Conservation (phyloP, 2,113 vertebrate species). For the Rhegmatorhina hoffmannsi region DNA sequence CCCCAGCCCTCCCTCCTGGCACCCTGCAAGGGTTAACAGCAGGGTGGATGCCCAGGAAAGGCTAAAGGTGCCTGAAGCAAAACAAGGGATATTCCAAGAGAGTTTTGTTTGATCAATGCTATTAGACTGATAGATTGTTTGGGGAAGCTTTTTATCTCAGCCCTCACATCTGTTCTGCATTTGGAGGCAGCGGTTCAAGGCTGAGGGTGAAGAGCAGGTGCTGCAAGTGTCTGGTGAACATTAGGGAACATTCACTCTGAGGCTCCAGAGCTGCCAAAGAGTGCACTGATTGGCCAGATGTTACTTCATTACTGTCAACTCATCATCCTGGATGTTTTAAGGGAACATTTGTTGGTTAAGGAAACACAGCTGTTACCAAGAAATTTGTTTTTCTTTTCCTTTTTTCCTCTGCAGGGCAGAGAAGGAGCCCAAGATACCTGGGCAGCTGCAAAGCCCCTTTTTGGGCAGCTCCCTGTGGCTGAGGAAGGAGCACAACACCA, state of each 20-base stretch:
- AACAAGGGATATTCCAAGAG: neutral
- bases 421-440: neutral
- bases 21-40: neutral
- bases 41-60: neutral
- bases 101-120: constrained; percentile 28
- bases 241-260: constrained; percentile 71
- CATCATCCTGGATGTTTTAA: constrained; percentile 68
- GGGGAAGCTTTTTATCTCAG: constrained; percentile 46
- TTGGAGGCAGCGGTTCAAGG: constrained; percentile 28
- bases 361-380: constrained; percentile 75
- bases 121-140: constrained; percentile 19
- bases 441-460: neutral
- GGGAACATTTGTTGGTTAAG: constrained; percentile 76
- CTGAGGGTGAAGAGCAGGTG: constrained; percentile 73
- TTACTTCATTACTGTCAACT: constrained; percentile 72
- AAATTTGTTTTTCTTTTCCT: constrained; percentile 57
- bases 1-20: neutral
- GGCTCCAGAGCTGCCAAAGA: constrained; percentile 67
- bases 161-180: constrained; percentile 60
- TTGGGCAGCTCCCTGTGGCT: neutral
- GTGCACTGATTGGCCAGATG: constrained; percentile 74
- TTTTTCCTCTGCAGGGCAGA: constrained; percentile 23
- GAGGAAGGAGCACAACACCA: neutral
- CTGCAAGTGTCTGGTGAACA: constrained; percentile 63
- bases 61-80: neutral